A percentile compares a stretch with the other conserved stretches of the same genome.
phyloP scores from a whole-genome alignment of 2,797 vertebrate genomes.

The Dendrocincla fuliginosa region DNA sequence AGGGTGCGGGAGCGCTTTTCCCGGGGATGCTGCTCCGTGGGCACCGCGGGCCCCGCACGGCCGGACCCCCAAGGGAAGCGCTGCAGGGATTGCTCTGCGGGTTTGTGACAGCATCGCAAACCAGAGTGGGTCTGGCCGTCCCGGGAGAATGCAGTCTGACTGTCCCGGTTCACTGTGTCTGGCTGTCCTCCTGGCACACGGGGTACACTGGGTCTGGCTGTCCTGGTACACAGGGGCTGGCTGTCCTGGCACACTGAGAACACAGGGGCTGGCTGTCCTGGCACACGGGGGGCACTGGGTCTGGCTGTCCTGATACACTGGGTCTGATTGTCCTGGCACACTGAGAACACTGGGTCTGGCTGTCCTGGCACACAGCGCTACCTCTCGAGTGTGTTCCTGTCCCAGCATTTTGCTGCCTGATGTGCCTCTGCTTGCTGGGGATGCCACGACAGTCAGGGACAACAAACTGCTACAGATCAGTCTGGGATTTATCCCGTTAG shows the following conservation, averaged over 20 bases:
- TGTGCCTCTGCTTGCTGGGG: background rate
- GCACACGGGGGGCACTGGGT: too few species aligned
- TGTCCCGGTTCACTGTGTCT: accelerated
- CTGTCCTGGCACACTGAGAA: background rate
- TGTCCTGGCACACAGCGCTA: background rate
- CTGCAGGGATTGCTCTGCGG: accelerated
- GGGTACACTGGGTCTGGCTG: background rate
- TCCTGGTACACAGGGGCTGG: accelerated
- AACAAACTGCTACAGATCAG: background rate
- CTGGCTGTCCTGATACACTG: background rate
- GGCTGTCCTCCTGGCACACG: background rate
- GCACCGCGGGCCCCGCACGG: background rate
- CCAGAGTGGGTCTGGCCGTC: background rate
- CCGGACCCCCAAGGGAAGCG: background rate
- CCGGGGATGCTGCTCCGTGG: background rate
- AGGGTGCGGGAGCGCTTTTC: background rate
- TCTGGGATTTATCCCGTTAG: background rate
- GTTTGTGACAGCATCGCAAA: background rate
- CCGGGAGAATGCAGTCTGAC: background rate
- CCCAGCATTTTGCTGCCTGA: background rate
- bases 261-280: background rate
- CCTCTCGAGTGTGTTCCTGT: background rate
- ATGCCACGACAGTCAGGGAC: background rate
- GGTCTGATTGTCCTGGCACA: background rate
- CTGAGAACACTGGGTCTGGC: background rate